Percentiles rank a stretch among this genome's conserved stretches.
Conservation (phyloP, 2,888 invertebrate genomes). For the Clitarchus hookeri region DNA sequence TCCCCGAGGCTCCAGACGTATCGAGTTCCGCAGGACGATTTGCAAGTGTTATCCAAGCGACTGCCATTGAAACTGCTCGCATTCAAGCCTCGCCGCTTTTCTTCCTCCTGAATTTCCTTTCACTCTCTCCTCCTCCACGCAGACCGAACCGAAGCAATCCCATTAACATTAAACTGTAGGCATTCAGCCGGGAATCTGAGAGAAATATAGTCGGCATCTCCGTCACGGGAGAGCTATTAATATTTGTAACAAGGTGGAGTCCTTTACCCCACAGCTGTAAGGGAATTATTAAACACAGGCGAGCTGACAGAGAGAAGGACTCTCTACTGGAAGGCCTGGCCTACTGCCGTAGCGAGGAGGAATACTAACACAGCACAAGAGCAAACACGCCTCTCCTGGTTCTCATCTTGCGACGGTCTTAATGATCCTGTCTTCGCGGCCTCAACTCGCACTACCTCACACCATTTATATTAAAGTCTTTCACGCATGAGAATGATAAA, state of each 20-base stretch:
- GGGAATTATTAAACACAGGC: background rate
- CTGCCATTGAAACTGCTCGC: background rate
- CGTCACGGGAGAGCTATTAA: background rate
- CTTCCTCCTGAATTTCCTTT: background rate
- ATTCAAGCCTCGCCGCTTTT: background rate
- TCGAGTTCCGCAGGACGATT: too few species aligned
- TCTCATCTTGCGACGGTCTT: too few species aligned
- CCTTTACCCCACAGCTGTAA: background rate
- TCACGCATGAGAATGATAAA: too few species aligned
- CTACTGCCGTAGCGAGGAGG: background rate
- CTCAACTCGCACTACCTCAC: too few species aligned
- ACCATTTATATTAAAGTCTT: too few species aligned
- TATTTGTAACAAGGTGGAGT: background rate
- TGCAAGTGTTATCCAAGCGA: background rate
- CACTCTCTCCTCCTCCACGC: background rate
- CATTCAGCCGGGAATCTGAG: background rate
- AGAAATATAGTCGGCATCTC: background rate
- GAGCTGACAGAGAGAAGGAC: background rate
- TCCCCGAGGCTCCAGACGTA: too few species aligned
- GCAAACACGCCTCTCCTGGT: too few species aligned
- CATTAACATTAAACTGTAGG: conserved; percentile 14
- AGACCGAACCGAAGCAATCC: background rate
- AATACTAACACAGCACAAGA: too few species aligned
- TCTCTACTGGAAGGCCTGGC: background rate
- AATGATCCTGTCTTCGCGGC: too few species aligned